These are phyloP conservation scores for Polypedilum pembai DNA, from an alignment of 1,140 invertebrate genomes.

Conservation along the genomic window DNA sequence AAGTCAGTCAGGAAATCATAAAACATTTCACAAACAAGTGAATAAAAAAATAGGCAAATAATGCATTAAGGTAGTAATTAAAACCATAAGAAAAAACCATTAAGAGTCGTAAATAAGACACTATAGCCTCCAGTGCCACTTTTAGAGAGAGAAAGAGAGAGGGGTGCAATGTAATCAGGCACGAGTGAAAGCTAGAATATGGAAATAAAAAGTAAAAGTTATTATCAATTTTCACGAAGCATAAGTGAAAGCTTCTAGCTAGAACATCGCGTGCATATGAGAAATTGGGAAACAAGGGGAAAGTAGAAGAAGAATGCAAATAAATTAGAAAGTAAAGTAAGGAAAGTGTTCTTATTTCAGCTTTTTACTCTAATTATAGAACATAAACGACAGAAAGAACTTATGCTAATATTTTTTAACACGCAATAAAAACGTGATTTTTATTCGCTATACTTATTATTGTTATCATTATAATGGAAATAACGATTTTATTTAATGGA, in stretches of 20 bases:
- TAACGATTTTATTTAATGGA: constrained; percentile 22
- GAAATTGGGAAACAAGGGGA: neutral
- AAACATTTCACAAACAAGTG: neutral
- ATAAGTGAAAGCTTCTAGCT: neutral
- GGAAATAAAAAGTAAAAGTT: constrained; percentile 19
- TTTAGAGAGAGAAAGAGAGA: neutral
- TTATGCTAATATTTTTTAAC: constrained; percentile 26
- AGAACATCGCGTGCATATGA: neutral
- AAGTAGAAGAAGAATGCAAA: neutral
- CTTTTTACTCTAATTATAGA: neutral
- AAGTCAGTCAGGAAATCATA: constrained; percentile 14
- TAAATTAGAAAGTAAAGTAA: constrained; percentile 10
- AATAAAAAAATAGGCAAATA: constrained; percentile 13
- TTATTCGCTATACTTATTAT: constrained; percentile 21
- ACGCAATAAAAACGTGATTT: constrained; percentile 28
- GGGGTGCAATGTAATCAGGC: neutral
- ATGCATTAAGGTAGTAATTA: constrained; percentile 27
- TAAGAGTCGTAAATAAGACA: constrained; percentile 21
- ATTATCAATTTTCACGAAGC: constrained; percentile 24
- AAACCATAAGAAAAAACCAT: constrained; percentile 10
- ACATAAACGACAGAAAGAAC: neutral
- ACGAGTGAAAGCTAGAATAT: neutral
- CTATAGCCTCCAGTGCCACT: neutral
- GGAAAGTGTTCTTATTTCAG: neutral
- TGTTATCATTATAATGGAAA: constrained; percentile 17